Conservation (phyloP, 2,113 vertebrate genomes). For the Erinaceus europaeus region DNA sequence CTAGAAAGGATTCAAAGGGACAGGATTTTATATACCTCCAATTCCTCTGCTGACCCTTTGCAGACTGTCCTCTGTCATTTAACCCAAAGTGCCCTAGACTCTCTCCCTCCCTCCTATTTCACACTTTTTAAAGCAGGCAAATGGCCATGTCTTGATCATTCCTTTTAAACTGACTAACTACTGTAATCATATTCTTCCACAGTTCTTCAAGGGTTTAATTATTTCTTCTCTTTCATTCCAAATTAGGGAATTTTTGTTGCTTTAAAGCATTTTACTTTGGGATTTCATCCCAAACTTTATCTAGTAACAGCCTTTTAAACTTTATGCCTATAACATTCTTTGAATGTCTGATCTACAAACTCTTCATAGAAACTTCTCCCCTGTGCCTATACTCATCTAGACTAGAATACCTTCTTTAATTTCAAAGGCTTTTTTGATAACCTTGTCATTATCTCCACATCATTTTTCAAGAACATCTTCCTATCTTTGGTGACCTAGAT, state of each 20-base stretch:
- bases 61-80: background rate
- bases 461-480: background rate
- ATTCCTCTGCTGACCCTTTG: background rate
- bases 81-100: background rate
- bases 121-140: background rate
- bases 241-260: background rate
- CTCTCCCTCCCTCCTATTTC: background rate
- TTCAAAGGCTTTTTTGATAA: background rate
- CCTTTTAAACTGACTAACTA: background rate
- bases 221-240: constrained; percentile 39
- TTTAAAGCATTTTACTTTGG: background rate
- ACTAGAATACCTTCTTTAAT: background rate
- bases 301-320: background rate
- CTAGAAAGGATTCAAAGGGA: background rate
- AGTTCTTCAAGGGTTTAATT: background rate
- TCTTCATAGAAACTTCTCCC: background rate
- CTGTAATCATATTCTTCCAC: background rate
- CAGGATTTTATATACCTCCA: background rate
- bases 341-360: background rate
- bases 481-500: background rate
- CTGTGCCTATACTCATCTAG: background rate
- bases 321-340: background rate
- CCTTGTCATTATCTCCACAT: background rate
- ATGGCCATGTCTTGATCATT: background rate
- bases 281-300: background rate